phyloP scores from a whole-genome alignment of 1,140 invertebrate genomes.

The Thaumatotibia leucotreta region DNA sequence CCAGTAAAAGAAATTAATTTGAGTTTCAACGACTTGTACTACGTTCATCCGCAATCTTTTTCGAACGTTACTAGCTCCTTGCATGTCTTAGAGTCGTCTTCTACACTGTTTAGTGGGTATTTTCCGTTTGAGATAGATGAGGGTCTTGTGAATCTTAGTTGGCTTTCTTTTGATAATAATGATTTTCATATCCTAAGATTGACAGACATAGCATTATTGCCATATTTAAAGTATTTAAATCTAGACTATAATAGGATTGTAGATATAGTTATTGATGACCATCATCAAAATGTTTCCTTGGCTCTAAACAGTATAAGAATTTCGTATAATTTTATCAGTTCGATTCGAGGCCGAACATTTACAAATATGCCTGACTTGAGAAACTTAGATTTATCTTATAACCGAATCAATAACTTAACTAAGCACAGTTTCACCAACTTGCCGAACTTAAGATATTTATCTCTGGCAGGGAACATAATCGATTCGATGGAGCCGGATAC shows the following conservation, averaged over 20 bases:
- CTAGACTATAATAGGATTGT: conserved; percentile 89
- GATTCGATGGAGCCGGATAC: conserved; percentile 79
- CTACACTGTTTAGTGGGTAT: conserved; percentile 86
- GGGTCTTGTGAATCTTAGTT: conserved; percentile 84
- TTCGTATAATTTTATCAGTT: conserved; percentile 84
- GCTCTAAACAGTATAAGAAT: conserved; percentile 86
- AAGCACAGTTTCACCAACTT: conserved; percentile 81
- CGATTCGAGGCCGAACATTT: conserved; percentile 81
- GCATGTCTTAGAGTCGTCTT: conserved; percentile 90
- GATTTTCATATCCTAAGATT: conserved; percentile 85
- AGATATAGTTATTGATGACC: conserved; percentile 79
- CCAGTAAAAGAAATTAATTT: conserved; percentile 90
- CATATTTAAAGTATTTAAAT: conserved; percentile 88
- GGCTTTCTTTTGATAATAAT: conserved; percentile 93
- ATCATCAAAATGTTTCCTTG: conserved; percentile 83
- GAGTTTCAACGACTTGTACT: conserved; percentile 90
- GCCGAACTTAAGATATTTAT: conserved; percentile 82
- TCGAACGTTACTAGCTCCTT: conserved; percentile 82
- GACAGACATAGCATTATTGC: conserved; percentile 79
- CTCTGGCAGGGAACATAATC: conserved; percentile 82
- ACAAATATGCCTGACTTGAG: conserved; percentile 79
- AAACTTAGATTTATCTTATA: conserved; percentile 84
- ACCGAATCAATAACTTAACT: conserved; percentile 80
- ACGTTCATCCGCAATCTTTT: conserved; percentile 87
- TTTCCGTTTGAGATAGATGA: conserved; percentile 83